Base-by-base conservation (phyloP, 2,797 vertebrate species). In the Crocidura indochinensis region DNA sequence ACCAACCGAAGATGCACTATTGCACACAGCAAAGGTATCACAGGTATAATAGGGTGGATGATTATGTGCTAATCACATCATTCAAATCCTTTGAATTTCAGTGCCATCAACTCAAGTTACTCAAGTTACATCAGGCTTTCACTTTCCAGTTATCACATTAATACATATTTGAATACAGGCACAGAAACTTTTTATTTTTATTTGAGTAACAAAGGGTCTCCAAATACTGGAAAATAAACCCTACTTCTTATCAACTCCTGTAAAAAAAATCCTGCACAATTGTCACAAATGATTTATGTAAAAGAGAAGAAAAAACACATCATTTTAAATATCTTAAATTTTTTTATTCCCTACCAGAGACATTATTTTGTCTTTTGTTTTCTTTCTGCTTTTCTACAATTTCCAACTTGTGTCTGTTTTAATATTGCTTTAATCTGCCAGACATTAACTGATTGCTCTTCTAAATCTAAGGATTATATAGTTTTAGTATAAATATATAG, bases 401-500 rank as follows among this genome's bases (percentile, higher is more conserved):
- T 95, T 96, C 90, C 96, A 96, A 94, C 73, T 84, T 90, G 89
- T 74, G 96, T 81, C 94, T 96, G 91, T 94, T 93, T 95, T 96
- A 95, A 95, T 96, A 96, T 95, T 96, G 96, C 91, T 96, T 95
- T 96, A 91, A 88, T 95, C 94, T 95, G 90, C 87, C 95, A 94
- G 96, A 95, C 94, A 96, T 94, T 86, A 92, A 95, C 94, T 96
- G 91, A 95, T 76, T 90, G 88, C 86, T 95, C 91, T 95, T 90
- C 94, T 96, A 96, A 87, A 89, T 90, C 96, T 97, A 97, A 94
- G 75, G 96, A 92, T 95, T 96, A 96, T 97, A 94, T 95, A 97
- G 93, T 94, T 97, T 96, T 96, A 96, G 94, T 97, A 96, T 96
- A 97, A 97, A 96, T 97, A 97, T 96, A 97, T 96, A 97, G 94